Evolutionary conservation across 2,797 vertebrate species (phyloP), one percentile per base, ranked within the genome.

Genomic region (Mormyrus proboscirostris): DNA sequence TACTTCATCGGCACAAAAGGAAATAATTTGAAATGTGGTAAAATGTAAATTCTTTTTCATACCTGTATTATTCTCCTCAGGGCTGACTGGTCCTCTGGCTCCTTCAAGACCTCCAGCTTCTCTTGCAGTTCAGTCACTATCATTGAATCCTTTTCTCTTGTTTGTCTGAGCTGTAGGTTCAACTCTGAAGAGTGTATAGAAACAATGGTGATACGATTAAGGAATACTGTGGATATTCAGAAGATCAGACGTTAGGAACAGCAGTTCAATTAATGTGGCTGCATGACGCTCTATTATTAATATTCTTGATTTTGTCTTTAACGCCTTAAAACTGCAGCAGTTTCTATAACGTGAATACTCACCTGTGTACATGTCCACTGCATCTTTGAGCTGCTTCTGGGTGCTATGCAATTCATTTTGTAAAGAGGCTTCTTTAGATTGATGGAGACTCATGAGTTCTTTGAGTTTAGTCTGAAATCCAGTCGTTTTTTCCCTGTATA

Each of bases 41-140:
- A 55, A 41, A 59, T 19, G 12, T 22, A 25, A 57, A 47, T 22
- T 22, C 41, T 47, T n/a, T 7, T 76, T 38, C 22, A 91, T 62
- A 95, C 96, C 95, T 95, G 94, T 90, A 96, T 94, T n/a, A 92
- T 41, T 93, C 92, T 95, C 92, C 94, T 94, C 89, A 96, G 92
- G 84, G 94, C 59, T 14, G 93, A 95, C 51, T 95, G 79, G 88
- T 92, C 62, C 84, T 96, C 38, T 12, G 96, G 90, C 73, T 90
- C 93, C 79, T 94, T 96, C 90, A 96, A 90, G 65, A 50, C 82
- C 38, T 91, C 88, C 73, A 94, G 90, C 65, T 88, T 93, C 87
- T 94, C 92, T 79, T 89, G 92, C 89, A 92, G 79, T 29, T 89
- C 65, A 1, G 29, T 86, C 91, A 95, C 94, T 85, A 90, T 93